These are phyloP conservation scores for Ceriagrion tenellum DNA, from an alignment of 2,888 invertebrate genomes.

Conservation along the genomic window DNA sequence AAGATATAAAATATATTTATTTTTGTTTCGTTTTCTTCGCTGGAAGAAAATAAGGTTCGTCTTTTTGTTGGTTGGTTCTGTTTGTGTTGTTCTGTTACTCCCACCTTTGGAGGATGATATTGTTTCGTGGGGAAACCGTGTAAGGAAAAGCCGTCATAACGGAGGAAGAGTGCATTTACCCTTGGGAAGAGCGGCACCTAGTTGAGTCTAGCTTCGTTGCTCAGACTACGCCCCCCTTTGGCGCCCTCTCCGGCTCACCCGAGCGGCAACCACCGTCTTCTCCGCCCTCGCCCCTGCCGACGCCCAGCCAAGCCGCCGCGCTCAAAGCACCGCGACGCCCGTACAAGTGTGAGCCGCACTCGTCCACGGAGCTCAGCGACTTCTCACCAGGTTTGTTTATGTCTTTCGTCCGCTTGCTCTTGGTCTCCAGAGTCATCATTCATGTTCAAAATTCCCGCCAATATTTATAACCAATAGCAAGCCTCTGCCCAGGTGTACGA, in stretches of 20 bases:
- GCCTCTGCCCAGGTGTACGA: no score
- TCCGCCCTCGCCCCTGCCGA: not conserved
- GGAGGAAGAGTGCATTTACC: constrained; percentile 59
- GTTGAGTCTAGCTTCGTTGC: constrained; percentile 55
- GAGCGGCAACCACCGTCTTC: constrained; percentile 8
- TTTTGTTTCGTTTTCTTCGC: not conserved
- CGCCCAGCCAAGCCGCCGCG: not conserved
- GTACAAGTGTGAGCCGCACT: constrained; percentile 25
- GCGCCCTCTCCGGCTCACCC: constrained; percentile 61
- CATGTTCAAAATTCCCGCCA: not conserved
- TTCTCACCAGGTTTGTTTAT: constrained; percentile 58
- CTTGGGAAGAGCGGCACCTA: constrained; percentile 57
- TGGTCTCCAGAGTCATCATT: not conserved
- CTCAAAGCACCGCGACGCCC: not conserved
- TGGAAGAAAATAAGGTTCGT: not conserved
- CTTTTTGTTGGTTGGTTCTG: not conserved
- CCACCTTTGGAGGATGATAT: constrained; percentile 44
- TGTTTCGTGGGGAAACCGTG: constrained; percentile 58
- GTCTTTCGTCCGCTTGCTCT: not conserved
- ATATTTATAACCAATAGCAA: no score
- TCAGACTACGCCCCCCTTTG: constrained; percentile 62
- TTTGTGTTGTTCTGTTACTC: not conserved
- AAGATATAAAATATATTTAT: not conserved
- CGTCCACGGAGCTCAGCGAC: constrained; percentile 59
- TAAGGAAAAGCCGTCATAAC: constrained; percentile 48